These are phyloP conservation scores for Pandemis corylana DNA, from an alignment of 2,888 invertebrate species.

Conservation along the genomic window DNA sequence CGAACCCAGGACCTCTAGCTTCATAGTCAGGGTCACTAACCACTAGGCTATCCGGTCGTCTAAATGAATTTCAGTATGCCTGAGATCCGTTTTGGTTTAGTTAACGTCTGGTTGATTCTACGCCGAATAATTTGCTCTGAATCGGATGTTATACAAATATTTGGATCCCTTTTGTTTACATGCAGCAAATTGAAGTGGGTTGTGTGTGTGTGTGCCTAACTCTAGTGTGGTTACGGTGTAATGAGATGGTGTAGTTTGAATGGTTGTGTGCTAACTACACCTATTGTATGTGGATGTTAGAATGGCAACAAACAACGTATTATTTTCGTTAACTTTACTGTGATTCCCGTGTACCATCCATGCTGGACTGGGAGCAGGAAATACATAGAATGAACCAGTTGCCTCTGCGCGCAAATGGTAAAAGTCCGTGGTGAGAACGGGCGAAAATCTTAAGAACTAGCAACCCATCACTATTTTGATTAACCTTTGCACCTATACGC, in stretches of 20 bases:
- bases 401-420: no score
- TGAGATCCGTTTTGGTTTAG: background rate
- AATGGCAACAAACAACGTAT: background rate
- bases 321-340: background rate
- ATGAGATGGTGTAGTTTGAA: background rate
- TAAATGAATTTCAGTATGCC: no score
- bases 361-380: no score
- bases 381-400: no score
- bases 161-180: constrained; percentile 2
- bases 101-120: background rate
- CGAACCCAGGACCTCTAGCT: no score
- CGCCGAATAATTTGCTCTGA: background rate
- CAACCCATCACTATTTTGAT: no score
- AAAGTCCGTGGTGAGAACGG: no score
- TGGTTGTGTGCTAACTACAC: background rate
- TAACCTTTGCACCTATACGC: no score
- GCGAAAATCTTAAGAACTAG: no score
- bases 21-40: no score
- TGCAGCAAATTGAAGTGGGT: background rate
- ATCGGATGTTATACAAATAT: constrained; percentile 5
- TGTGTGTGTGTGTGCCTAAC: background rate
- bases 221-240: background rate
- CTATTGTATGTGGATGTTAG: background rate
- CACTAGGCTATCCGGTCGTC: no score
- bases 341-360: no score